Conservation (phyloP, 1,140 invertebrate species). For the Brachionus paranguensis region DNA sequence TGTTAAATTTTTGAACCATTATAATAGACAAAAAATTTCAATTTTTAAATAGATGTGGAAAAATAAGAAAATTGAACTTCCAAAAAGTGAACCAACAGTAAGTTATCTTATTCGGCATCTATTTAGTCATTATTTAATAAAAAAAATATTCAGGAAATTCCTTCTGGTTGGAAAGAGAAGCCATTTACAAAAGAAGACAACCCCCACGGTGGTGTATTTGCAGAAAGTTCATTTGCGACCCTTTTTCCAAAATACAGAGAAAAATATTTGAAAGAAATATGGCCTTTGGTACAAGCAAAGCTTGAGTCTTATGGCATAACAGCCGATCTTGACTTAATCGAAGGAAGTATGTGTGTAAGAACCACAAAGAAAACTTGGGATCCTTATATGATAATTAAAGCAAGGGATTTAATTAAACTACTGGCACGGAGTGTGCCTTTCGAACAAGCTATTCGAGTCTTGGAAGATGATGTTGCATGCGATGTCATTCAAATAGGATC, state of each 20-base stretch:
- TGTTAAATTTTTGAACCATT: neutral
- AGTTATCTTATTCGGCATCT: neutral
- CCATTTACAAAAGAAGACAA: slow-evolving; percentile 35
- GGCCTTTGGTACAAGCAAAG: slow-evolving; percentile 84
- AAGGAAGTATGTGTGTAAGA: slow-evolving; percentile 87
- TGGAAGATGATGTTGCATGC: slow-evolving; percentile 79
- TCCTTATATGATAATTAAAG: slow-evolving; percentile 93
- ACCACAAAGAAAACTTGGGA: slow-evolving; percentile 98
- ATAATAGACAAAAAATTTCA: neutral
- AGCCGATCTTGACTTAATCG: slow-evolving; percentile 84
- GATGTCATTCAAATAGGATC: slow-evolving; percentile 96
- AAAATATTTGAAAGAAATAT: slow-evolving; percentile 88
- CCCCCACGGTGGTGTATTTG: slow-evolving; percentile 59
- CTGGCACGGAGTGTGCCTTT: slow-evolving; percentile 90
- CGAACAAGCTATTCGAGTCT: slow-evolving; percentile 68
- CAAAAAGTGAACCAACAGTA: slow-evolving; percentile 4
- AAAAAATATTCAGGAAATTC: neutral
- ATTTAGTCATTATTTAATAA: neutral
- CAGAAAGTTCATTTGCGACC: slow-evolving; percentile 72
- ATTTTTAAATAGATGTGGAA: slow-evolving; percentile 24
- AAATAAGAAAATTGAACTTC: slow-evolving; percentile 7
- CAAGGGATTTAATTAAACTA: slow-evolving; percentile 89
- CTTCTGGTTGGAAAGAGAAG: slow-evolving; percentile 35
- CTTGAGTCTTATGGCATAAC: slow-evolving; percentile 67
- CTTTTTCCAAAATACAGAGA: slow-evolving; percentile 88